A percentile compares a stretch with the other conserved stretches of the same genome.
Evolutionary conservation across 2,797 vertebrate species (phyloP).

Genomic region (Intellagama lesueurii): DNA sequence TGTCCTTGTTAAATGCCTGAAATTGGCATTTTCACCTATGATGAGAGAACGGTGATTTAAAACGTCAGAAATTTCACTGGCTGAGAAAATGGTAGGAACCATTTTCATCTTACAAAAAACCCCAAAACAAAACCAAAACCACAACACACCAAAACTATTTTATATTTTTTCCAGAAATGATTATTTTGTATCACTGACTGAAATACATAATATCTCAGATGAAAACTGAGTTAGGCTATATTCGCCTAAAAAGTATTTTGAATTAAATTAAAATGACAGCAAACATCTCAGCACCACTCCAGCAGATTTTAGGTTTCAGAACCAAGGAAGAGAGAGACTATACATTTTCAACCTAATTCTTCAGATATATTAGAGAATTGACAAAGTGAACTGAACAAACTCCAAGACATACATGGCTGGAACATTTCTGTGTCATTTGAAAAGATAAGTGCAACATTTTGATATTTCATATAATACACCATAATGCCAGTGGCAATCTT

Average conservation of each 20-base stretch:
- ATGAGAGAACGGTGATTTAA: too few species aligned
- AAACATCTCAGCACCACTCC: background rate
- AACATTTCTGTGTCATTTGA: background rate
- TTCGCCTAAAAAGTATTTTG: background rate
- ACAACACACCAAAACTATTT: background rate
- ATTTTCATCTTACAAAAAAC: background rate
- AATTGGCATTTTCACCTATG: too few species aligned
- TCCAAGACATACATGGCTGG: background rate
- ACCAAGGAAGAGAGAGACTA: background rate
- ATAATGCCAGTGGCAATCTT: background rate
- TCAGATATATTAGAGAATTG: background rate
- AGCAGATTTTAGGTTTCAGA: background rate
- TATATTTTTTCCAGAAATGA: background rate
- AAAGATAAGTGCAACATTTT: background rate
- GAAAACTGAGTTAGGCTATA: background rate
- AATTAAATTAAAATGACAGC: background rate
- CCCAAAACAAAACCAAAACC: too few species aligned
- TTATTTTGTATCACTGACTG: background rate
- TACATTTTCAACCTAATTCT: background rate
- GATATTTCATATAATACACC: background rate
- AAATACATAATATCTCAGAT: background rate
- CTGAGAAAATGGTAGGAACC: background rate
- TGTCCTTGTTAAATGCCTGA: too few species aligned
- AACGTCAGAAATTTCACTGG: background rate
- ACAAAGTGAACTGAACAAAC: background rate